Evolutionary conservation across 1,140 invertebrate genomes (phyloP).

Genomic region (Phymorhynchus buccinoides): DNA sequence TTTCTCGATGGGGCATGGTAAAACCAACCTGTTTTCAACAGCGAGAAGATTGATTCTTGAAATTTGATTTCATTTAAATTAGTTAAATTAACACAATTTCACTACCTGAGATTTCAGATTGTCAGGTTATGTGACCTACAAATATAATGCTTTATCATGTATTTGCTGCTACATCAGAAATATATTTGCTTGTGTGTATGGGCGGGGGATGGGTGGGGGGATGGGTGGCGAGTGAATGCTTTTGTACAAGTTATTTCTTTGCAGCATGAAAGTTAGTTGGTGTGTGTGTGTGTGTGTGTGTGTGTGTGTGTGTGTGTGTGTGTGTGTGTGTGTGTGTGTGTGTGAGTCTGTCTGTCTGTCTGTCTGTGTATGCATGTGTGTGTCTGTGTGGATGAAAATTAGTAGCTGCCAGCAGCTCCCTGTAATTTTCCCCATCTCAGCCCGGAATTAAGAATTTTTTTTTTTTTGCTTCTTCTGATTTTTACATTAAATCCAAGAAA

Average conservation of each 20-base stretch:
- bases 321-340: conserved; percentile 23
- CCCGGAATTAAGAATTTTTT: no score
- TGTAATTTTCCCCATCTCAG: no score
- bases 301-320: conserved; percentile 19
- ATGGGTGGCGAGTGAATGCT: no score
- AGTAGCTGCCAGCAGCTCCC: background rate
- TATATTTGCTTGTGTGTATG: background rate
- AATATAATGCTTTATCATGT: background rate
- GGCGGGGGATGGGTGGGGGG: no score
- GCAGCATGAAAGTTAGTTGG: no score
- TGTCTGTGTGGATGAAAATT: background rate
- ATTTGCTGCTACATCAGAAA: background rate
- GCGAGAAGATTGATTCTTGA: background rate
- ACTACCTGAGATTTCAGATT: no score
- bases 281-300: no score
- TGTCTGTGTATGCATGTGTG: background rate
- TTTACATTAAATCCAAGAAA: no score
- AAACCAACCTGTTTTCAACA: conserved; percentile 66
- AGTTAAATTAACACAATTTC: no score
- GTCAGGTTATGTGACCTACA: no score
- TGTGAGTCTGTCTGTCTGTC: background rate
- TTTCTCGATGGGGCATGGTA: conserved; percentile 68
- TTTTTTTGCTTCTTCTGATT: no score
- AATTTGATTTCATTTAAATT: background rate
- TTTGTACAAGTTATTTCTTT: no score